These are phyloP conservation scores for Heliconius sara DNA, from an alignment of 2,888 invertebrate species.

Conservation along the genomic window DNA sequence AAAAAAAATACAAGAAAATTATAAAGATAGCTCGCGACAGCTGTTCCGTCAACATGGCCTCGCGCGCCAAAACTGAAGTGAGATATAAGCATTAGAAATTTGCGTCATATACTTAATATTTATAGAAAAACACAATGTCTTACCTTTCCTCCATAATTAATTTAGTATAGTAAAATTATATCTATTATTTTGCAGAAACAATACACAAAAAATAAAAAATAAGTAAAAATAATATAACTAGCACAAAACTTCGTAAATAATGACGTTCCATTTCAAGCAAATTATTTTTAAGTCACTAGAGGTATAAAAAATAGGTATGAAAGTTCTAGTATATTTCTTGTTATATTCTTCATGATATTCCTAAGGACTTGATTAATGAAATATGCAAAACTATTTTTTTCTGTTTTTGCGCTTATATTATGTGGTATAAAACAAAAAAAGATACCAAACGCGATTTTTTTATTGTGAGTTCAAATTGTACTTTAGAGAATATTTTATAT, in stretches of 20 bases:
- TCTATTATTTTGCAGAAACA: not conserved
- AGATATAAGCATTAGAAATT: conserved; percentile 27
- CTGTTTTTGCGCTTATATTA: too few species aligned
- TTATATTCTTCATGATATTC: too few species aligned
- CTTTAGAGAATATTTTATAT: too few species aligned
- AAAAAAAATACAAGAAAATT: conserved; percentile 38
- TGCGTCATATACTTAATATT: not conserved
- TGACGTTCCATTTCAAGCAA: conserved; percentile 19
- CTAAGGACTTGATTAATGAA: too few species aligned
- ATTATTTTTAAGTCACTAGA: not conserved
- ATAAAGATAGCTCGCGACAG: conserved; percentile 62
- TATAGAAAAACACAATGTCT: conserved; percentile 47
- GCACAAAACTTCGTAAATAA: conserved; percentile 22
- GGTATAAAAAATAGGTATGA: too few species aligned
- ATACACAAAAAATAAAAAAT: not conserved
- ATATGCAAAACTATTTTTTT: too few species aligned
- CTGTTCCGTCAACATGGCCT: conserved; percentile 81
- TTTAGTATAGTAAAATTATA: conserved; percentile 8
- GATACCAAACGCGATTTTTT: too few species aligned
- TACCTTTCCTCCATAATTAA: conserved; percentile 64
- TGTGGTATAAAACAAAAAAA: too few species aligned
- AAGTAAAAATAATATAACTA: conserved; percentile 14
- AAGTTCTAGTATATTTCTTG: too few species aligned
- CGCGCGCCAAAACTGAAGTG: conserved; percentile 77
- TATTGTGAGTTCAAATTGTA: too few species aligned